Evolutionary conservation across 1,140 invertebrate genomes (phyloP), one percentile per base, ranked within the genome.

Genomic region (Drosophila seguyi): DNA sequence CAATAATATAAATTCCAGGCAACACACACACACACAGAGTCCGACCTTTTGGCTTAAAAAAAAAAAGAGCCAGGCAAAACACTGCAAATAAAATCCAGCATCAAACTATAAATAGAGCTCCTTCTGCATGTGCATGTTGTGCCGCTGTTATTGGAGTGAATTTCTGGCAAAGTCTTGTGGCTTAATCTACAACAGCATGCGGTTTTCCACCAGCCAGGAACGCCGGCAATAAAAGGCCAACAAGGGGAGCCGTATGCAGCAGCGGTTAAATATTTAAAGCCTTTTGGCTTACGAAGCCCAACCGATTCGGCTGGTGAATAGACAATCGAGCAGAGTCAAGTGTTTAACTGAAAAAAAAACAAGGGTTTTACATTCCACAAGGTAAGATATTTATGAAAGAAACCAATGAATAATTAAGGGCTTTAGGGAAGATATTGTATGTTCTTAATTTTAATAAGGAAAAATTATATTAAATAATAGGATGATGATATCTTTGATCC

Each of bases 1-100:
- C 82, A 86, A 86, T 86, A 86, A 86, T 86, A 86, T 86, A 86
- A 86, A 86, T 86, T 86, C 82, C 82, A 45, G 47, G 42, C 45
- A 58, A 59, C 58, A 65, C 31, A 73, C 60, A 65, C 45, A 60
- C 60, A 65, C 48, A 60, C 47, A 52, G 16, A 47, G 44, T 29
- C 65, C 41, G 52, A 75, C 59, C 65, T 63, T 39, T 59, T 44
- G 60, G 45, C 66, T 74, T 63, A 13, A 36, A 55, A 52, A 66
- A 53, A 57, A 22, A 36, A 59, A 52, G 66, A 53, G 45, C 16
- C 14, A 20, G 14, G 14, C 20, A 36, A 42, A 61, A 41, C 45
- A 74, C 57, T 55, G 65, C 53, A 57, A 77, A 73, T 73, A 72
- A 73, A 72, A 73, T 45, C 75, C 65, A 78, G 69, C 75, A 78